Conservation (phyloP, 2,797 vertebrate genomes). For the Cynodonichthys magdalenae region DNA sequence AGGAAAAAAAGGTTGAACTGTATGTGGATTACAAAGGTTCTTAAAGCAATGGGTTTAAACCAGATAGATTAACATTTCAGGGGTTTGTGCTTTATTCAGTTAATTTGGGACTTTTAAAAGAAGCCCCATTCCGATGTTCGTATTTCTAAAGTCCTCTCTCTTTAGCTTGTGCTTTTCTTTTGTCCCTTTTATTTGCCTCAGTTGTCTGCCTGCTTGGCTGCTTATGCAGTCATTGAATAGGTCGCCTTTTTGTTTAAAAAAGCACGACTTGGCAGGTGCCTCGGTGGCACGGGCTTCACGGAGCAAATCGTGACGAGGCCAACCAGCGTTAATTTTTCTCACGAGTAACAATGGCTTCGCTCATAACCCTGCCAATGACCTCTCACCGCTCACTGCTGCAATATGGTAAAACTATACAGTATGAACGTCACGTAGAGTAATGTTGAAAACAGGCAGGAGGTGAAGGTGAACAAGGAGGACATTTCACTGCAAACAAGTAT, state of each 20-base stretch:
- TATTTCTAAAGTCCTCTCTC: slow-evolving; percentile 64
- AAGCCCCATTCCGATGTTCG: slow-evolving; percentile 57
- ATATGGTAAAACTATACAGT: slow-evolving; percentile 61
- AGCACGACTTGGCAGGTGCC: slow-evolving; percentile 69
- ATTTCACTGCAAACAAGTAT: slow-evolving; percentile 76
- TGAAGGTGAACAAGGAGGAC: slow-evolving; percentile 80
- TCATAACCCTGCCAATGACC: slow-evolving; percentile 62
- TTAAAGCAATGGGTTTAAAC: slow-evolving; percentile 80
- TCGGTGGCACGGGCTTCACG: slow-evolving; percentile 53
- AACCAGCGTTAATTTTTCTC: slow-evolving; percentile 71
- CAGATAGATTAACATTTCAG: slow-evolving; percentile 81
- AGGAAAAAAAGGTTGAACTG: slow-evolving; percentile 74
- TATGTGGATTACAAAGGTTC: slow-evolving; percentile 79
- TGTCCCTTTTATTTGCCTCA: slow-evolving; percentile 44
- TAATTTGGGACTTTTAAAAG: slow-evolving; percentile 77
- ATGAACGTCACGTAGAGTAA: slow-evolving; percentile 75
- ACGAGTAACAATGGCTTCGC: slow-evolving; percentile 59
- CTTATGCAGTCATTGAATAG: slow-evolving; percentile 70
- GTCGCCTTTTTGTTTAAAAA: slow-evolving; percentile 62
- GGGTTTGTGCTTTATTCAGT: slow-evolving; percentile 77
- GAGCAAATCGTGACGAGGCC: slow-evolving; percentile 58
- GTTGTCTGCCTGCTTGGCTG: slow-evolving; percentile 63
- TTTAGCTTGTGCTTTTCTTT: slow-evolving; percentile 69
- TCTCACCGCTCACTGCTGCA: slow-evolving; percentile 47
- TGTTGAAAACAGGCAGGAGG: slow-evolving; percentile 72